Percentiles rank a stretch among this genome's conserved stretches.
These are phyloP conservation scores for Meloidogyne exigua DNA, from an alignment of 1,140 invertebrate genomes.

Conservation along the genomic window DNA sequence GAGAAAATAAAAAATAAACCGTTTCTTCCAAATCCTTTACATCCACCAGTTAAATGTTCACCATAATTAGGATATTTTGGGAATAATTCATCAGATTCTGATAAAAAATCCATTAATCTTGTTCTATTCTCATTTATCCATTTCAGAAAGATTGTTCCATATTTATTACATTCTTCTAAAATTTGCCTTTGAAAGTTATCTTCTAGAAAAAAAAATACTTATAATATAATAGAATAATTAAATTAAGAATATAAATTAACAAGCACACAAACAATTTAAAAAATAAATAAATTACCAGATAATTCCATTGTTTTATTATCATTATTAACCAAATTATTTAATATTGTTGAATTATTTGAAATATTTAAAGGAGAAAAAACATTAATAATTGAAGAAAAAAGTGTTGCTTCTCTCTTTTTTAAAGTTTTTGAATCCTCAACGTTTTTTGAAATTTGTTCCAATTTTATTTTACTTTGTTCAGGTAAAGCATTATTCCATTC, in stretches of 20 bases:
- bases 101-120: slow-evolving; percentile 44
- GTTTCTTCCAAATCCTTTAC: slow-evolving; percentile 18
- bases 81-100: slow-evolving; percentile 42
- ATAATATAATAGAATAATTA: no score
- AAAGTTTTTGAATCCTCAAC: slow-evolving; percentile 8
- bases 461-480: slow-evolving; percentile 23
- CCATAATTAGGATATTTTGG: slow-evolving; percentile 77
- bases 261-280: no score
- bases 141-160: slow-evolving; percentile 47
- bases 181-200: slow-evolving; percentile 35
- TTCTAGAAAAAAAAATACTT: slow-evolving; percentile 63
- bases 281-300: slow-evolving; percentile 15
- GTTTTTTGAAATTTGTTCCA: slow-evolving; percentile 12
- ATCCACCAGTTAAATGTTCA: slow-evolving; percentile 63
- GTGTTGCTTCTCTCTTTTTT: background rate
- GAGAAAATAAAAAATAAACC: background rate
- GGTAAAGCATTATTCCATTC: slow-evolving; percentile 46
- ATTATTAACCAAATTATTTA: slow-evolving; percentile 37
- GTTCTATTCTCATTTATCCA: slow-evolving; percentile 58
- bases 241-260: no score
- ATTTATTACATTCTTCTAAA: slow-evolving; percentile 45
- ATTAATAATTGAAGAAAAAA: background rate
- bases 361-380: slow-evolving; percentile 1
- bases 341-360: slow-evolving; percentile 32
- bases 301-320: slow-evolving; percentile 41